Base-by-base conservation (phyloP, 2,888 invertebrate species). In the Limenitis arthemis region DNA sequence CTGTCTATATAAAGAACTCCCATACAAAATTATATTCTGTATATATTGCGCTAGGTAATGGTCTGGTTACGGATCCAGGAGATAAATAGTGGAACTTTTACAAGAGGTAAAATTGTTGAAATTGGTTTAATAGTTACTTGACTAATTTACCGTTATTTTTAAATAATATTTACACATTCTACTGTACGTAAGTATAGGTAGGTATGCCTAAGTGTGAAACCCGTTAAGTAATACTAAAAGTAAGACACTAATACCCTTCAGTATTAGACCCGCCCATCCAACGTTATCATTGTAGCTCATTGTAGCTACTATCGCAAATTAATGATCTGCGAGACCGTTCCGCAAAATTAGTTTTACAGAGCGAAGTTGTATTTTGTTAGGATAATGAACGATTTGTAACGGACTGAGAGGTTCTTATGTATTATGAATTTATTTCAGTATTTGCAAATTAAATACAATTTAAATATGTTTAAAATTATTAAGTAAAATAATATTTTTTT, bases 251-350 rank as follows among this genome's bases (percentile, higher is more conserved):
- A 48, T 34, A 49, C 59, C 61, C 58, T 61, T 61, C 56, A 57
- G 61, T 64, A 64, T 61, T 65, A 59, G 63, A 56, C 61, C 62
- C 67, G 61, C 64, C 63, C 67, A 66, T 69, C 65, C 64, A 57
- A 51, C 57, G 66, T 68, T 67, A 70, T 62, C 60, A 60, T 60
- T 61, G 60, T 60, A 54, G 43, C 51, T 65, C 67, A 63, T 65
- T 61, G 63, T 61, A 64, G 60, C 64, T 64, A 66, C 69, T 69
- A 74, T 73, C 70, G 67, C 68, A 69, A 72, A 74, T 74, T 71
- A 73, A 73, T 69, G 69, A 69, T 71, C 69, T 61, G 65, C 63
- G 65, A 64, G 65, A 58, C 63, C 62, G 62, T 67, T 63, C 60
- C 58, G 52, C 56, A 58, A 59, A 61, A 62, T 59, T 61, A 61